Base-by-base conservation (phyloP, 2,113 vertebrate genomes). In the Prinia subflava region DNA sequence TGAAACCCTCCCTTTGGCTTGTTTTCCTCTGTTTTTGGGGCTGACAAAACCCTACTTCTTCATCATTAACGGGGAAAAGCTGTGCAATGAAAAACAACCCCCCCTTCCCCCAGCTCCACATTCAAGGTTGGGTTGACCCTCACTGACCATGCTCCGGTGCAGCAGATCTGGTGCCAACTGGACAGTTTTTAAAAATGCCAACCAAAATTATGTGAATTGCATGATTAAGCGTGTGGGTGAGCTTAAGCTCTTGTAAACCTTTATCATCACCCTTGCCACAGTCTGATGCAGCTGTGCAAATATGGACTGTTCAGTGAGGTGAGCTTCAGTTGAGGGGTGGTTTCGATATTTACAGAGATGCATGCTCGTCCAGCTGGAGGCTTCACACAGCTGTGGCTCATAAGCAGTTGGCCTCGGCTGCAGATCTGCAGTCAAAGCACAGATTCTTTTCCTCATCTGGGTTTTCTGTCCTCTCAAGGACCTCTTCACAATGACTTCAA, bases 111-210 rank as follows among this genome's bases (percentile, higher is more conserved):
- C 75, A 15, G 23, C 39, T 14, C 23, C 35, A 46, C 1, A 0
- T 42, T 95, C 53, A 63, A 84, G 86, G 83, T 55, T 96, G 70
- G 19, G 18, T 60, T 96, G 78, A 91, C 77, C 82, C 6, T 25
- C 91, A 11, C 87, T 77, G 41, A 81, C 91, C 2, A 5, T 62
- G 88, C 52, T 46, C 49, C 55, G 37, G 42, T 59, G 85, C 81
- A 70, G 79, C 77, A 79, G 92, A 65, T 37, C 64, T 0, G 0
- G 13, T 52, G 80, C 47, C 5, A 2, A 50, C 16, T 8, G 77
- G 56, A 30, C 53, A 52, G 63, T 35, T 95, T 87, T 63, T 12
- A 49, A 62, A 59, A 90, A 56, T 24, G 30, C 59, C 75, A 57
- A 20, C 73, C 13, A 27, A 75, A 64, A 59, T 52, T 42, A 33